These are phyloP conservation scores for Platerodrilus igneus DNA, from an alignment of 2,888 invertebrate genomes.

Conservation along the genomic window DNA sequence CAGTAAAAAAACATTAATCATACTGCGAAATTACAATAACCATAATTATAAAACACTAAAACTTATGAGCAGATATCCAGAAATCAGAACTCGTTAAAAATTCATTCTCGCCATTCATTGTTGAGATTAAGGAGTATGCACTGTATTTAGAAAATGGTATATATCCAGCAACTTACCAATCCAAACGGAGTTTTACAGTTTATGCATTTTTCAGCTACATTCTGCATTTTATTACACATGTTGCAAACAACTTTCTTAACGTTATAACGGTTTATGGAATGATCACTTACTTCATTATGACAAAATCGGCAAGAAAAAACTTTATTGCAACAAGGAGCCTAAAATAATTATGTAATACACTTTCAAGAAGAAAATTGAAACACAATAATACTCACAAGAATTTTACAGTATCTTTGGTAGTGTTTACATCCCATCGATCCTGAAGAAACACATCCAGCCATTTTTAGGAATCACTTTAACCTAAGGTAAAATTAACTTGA, in stretches of 20 bases:
- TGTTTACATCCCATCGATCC: conserved; percentile 15
- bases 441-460: not conserved
- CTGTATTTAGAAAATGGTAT: too few species aligned
- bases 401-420: conserved; percentile 15
- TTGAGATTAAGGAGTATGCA: too few species aligned
- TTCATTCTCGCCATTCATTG: too few species aligned
- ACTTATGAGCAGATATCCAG: too few species aligned
- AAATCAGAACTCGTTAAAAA: too few species aligned
- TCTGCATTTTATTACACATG: conserved; percentile 67
- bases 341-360: too few species aligned
- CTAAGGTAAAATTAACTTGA: too few species aligned
- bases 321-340: conserved; percentile 81
- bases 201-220: conserved; percentile 65
- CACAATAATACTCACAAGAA: conserved; percentile 12
- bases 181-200: conserved; percentile 68
- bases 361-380: conserved; percentile 8
- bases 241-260: conserved; percentile 72
- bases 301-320: conserved; percentile 78
- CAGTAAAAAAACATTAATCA: too few species aligned
- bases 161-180: conserved; percentile 50
- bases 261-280: conserved; percentile 70
- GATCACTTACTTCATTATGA: conserved; percentile 74
- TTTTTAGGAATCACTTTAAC: too few species aligned
- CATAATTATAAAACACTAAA: too few species aligned
- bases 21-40: too few species aligned